Evolutionary conservation across 2,797 vertebrate species (phyloP), one percentile per base, ranked within the genome.

Genomic region (Sebastiscus albofasciatus): DNA sequence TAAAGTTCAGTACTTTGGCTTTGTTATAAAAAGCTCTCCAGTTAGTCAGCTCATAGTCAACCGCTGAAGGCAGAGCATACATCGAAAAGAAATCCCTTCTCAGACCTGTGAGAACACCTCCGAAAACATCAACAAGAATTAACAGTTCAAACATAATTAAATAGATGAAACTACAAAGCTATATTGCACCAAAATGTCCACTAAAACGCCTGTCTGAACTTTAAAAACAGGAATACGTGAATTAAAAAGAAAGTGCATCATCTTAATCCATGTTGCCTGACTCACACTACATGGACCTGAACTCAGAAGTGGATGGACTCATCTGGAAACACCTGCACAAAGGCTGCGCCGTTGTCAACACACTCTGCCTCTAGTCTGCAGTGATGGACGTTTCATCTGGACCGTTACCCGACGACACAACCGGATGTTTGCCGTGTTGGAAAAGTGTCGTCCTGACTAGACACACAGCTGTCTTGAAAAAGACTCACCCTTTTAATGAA

Each of bases 1-100:
- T 56, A 20, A 72, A 58, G 13, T 52, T 67, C 33, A 39, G 29
- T 33, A 67, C 85, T 90, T 91, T 89, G 90, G 86, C 76, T 60
- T 86, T 7, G 13, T 29, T 59, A 46, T 46, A 14, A 66, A 36
- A 73, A 79, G 69, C 55, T 83, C 67, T 58, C n/a, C 5, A 1
- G 29, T 20, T 13, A 9, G 27, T 79, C 59, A 42, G 67, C 42
- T 77, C 22, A 5, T 39, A 6, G 54, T 24, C 29, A 16, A 29
- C 39, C 60, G 26, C 69, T 56, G 68, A 67, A 68, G 60, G 71
- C 65, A 9, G 73, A 83, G 22, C 26, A 13, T 42, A 24, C 3
- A 7, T 24, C 29, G 14, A 10, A 6, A 13, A 67, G n/a, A 62
- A 78, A 54, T 66, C 81, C 64, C 72, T 58, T 61, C 31, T 77